These are phyloP conservation scores for Ooceraea biroi DNA, from an alignment of 1,140 invertebrate species.

Conservation along the genomic window DNA sequence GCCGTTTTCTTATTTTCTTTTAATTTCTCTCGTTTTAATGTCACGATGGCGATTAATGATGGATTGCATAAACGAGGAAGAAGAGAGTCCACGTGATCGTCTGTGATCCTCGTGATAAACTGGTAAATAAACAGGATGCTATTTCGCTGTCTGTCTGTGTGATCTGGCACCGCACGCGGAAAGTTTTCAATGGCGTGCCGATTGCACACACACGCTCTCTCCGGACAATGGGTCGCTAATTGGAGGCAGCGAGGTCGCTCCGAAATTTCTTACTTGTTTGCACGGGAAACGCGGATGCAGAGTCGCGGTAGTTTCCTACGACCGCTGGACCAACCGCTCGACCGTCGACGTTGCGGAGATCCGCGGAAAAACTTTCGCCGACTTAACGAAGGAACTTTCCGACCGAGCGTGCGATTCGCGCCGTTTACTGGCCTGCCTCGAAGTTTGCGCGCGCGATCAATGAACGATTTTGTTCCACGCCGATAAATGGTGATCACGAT, in stretches of 20 bases:
- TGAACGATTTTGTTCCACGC: background rate
- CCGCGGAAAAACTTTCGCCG: constrained; percentile 36
- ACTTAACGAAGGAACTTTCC: constrained; percentile 60
- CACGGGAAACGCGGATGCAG: background rate
- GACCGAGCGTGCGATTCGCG: background rate
- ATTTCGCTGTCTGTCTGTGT: constrained; percentile 35
- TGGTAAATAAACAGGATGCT: constrained; percentile 60
- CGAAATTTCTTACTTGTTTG: constrained; percentile 34
- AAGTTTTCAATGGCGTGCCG: constrained; percentile 44
- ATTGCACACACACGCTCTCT: constrained; percentile 39
- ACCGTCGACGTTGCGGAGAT: background rate
- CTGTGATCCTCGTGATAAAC: no score
- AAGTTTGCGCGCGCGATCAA: background rate
- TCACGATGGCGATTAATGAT: constrained; percentile 57
- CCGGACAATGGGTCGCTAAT: constrained; percentile 51
- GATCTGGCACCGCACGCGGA: background rate
- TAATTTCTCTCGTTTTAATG: constrained; percentile 52
- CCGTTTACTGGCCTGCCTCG: background rate
- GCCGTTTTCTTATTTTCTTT: constrained; percentile 24
- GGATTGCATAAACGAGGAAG: no score
- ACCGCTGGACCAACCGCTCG: background rate
- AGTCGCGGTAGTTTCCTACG: no score
- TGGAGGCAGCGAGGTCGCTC: constrained; percentile 7
- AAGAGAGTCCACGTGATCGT: no score
- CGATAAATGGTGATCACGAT: background rate